Base-by-base conservation (phyloP, 2,797 vertebrate genomes). In the Anabas testudineus region DNA sequence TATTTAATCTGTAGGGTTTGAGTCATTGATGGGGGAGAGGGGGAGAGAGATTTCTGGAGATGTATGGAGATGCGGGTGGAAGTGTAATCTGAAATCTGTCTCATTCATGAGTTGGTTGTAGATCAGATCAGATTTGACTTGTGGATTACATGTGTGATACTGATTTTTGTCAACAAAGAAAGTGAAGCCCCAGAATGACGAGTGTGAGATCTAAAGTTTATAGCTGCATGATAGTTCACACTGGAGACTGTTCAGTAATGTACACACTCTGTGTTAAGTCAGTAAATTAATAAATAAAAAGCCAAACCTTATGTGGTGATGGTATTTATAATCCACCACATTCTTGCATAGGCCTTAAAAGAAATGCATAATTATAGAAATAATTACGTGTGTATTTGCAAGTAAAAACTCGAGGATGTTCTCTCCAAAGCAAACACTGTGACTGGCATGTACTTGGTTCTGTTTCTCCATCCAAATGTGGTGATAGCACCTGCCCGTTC, bases 401-500 rank as follows among this genome's bases (percentile, higher is more conserved):
- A 56, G 58, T 52, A 19, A 32, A 69, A 4, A 54, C 21, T 62
- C 22, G 49, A 65, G 24, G 16, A 51, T 66, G 39, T 37, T 52
- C 39, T 60, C 10, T 75, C 64, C 53, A 78, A 66, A 71, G 54
- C 74, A 79, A 87, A 81, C 53, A 37, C 15, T 32, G 42, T 74
- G 78, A 85, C 59, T 87, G 83, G 72, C 76, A 61, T 66, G 45
- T 60, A 22, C 24, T 58, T 57, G 36, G 58, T 78, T 83, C 19
- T 49, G 45, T 56, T 67, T 67, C 39, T 65, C 43, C 48, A 63
- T 83, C 83, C 78, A 87, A 88, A 77, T 64, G 72, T 53, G 52
- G 62, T 28, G 24, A 53, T 21, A 59, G 79, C 88, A 84, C 82
- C 88, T 86, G 88, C 42, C 71, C 19, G 24, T 72, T 84, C 78